These are phyloP conservation scores for Cliona cf. orientalis DNA, from an alignment of 37 sponge, comb jelly and placozoan genomes.

Conservation along the genomic window DNA sequence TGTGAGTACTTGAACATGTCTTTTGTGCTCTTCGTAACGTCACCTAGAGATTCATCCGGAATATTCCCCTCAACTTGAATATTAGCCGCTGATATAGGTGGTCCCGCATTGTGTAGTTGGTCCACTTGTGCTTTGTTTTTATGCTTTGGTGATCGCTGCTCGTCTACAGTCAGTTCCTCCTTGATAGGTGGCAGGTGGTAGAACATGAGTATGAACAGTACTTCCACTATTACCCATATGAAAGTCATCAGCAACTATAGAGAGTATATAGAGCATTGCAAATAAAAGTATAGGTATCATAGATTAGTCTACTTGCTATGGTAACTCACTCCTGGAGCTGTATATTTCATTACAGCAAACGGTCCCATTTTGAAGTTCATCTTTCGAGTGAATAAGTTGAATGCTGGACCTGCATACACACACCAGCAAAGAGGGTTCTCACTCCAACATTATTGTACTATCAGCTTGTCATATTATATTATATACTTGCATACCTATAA, in stretches of 20 bases:
- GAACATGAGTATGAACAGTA: slow-evolving; percentile 70
- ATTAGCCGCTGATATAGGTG: too few species aligned
- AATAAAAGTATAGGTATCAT: neutral
- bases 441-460: neutral
- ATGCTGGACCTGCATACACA: slow-evolving; percentile 73
- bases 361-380: slow-evolving; percentile 81
- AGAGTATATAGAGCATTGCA: too few species aligned
- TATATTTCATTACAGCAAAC: slow-evolving; percentile 60
- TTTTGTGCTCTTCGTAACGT: too few species aligned
- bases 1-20: too few species aligned
- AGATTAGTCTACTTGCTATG: neutral
- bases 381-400: slow-evolving; percentile 76
- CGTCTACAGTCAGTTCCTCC: neutral
- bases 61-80: too few species aligned
- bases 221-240: slow-evolving; percentile 67
- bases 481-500: slow-evolving; percentile 60
- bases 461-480: neutral
- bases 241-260: slow-evolving; percentile 73
- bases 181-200: slow-evolving; percentile 53
- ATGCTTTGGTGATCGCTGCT: too few species aligned
- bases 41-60: too few species aligned
- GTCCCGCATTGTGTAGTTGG: too few species aligned
- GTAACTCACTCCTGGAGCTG: slow-evolving; percentile 76
- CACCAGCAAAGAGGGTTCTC: neutral
- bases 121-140: too few species aligned